Percentiles rank a stretch among this genome's conserved stretches.
Conservation (phyloP, 2,888 invertebrate genomes). For the Dione juno region DNA sequence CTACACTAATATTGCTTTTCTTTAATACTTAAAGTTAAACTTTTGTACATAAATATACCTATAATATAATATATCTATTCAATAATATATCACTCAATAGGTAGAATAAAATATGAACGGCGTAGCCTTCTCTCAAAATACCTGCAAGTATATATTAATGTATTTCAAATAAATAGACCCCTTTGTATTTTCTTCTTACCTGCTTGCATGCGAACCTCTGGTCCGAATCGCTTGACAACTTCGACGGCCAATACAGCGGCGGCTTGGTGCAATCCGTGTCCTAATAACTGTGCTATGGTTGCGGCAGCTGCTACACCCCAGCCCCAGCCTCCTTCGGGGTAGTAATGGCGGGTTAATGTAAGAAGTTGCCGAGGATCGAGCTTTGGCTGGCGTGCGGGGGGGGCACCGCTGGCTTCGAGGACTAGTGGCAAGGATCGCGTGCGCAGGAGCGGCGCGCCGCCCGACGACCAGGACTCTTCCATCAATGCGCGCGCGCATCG, state of each 20-base stretch:
- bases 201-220: conserved; percentile 85
- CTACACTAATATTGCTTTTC: conserved; percentile 24
- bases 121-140: too few relatives aligned
- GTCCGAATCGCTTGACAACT: conserved; percentile 84
- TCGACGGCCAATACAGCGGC: conserved; percentile 84
- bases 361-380: conserved; percentile 84
- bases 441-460: conserved; percentile 85
- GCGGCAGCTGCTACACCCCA: conserved; percentile 91
- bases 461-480: conserved; percentile 83
- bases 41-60: not conserved
- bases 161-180: not conserved
- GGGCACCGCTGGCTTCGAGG: conserved; percentile 80
- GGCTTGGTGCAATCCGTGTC: conserved; percentile 89
- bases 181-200: conserved; percentile 65
- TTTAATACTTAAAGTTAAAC: not conserved
- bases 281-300: conserved; percentile 88
- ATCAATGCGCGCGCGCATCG: conserved; percentile 79
- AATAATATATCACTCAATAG: too few relatives aligned
- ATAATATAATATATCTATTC: not conserved
- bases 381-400: conserved; percentile 76
- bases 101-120: too few relatives aligned
- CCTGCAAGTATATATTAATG: too few relatives aligned
- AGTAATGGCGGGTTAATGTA: conserved; percentile 90
- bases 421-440: conserved; percentile 87
- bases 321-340: conserved; percentile 95